A percentile compares a stretch with the other conserved stretches of the same genome.
Conservation (phyloP, 2,113 vertebrate species). For the Phalacrocorax aristotelis region DNA sequence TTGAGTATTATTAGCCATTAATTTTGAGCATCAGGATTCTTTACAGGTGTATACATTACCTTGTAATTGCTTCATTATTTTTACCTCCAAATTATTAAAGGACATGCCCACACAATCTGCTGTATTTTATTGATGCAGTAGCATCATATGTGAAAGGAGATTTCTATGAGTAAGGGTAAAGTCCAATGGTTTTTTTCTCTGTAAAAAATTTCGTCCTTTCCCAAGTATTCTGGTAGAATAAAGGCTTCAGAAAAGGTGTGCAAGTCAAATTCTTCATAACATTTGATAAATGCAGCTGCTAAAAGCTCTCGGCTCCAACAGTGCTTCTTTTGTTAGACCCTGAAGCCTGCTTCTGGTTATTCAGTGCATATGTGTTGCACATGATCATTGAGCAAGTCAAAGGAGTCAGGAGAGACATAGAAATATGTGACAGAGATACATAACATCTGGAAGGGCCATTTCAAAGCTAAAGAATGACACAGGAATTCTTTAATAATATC, state of each 20-base stretch:
- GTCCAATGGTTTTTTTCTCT: neutral
- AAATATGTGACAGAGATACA: neutral
- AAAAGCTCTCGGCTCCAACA: neutral
- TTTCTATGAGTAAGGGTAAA: neutral
- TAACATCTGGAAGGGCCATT: neutral
- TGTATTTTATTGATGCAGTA: neutral
- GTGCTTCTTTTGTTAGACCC: neutral
- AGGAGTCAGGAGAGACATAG: neutral
- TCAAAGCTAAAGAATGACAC: neutral
- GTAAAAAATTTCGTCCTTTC: neutral
- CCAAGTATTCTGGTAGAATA: neutral
- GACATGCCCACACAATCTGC: neutral
- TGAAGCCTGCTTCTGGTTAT: neutral
- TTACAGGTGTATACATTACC: neutral
- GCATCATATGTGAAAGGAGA: neutral
- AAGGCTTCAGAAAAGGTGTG: neutral
- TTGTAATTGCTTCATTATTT: neutral
- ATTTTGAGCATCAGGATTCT: neutral
- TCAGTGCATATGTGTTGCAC: neutral
- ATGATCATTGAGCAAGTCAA: neutral
- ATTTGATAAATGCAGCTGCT: neutral
- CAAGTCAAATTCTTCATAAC: neutral
- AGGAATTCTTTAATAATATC: neutral
- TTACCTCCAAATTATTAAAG: neutral
- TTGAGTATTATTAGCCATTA: neutral